phyloP scores from a whole-genome alignment of 1,140 invertebrate genomes.

The Sminthurides bifidus region DNA sequence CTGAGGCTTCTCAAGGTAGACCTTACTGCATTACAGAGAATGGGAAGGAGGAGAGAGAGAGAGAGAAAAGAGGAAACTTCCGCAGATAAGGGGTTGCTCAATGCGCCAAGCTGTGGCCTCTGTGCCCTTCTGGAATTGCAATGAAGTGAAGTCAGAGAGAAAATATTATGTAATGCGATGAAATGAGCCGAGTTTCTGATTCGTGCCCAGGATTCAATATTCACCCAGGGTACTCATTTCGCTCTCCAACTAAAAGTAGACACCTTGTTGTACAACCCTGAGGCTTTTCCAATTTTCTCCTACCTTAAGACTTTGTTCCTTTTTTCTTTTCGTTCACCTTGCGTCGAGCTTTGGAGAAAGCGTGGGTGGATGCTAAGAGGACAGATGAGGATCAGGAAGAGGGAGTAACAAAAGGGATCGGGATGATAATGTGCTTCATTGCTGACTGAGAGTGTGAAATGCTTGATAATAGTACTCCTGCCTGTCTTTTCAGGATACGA shows the following conservation, averaged over 20 bases:
- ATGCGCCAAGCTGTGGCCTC: background rate
- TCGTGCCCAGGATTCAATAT: conserved; percentile 19
- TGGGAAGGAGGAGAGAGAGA: background rate
- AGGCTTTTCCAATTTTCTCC: too few species aligned
- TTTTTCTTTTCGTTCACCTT: background rate
- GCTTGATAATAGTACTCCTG: too few species aligned
- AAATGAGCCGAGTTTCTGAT: conserved; percentile 29
- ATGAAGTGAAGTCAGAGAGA: background rate
- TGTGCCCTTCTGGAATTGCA: background rate
- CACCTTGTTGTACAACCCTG: too few species aligned
- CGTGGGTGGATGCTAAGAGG: background rate
- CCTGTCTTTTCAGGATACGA: conserved; percentile 38
- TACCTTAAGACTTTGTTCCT: too few species aligned
- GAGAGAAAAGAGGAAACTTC: conserved; percentile 1
- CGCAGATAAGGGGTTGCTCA: background rate
- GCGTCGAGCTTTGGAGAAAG: background rate
- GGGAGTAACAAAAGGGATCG: background rate
- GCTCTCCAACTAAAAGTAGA: too few species aligned
- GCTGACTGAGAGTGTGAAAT: too few species aligned
- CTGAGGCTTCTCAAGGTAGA: background rate
- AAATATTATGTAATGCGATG: conserved; percentile 16
- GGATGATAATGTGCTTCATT: too few species aligned
- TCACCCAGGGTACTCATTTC: too few species aligned
- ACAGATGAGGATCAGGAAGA: background rate
- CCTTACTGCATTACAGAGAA: background rate